A percentile compares a stretch with the other conserved stretches of the same genome.
Evolutionary conservation across 2,888 invertebrate species (phyloP).

Genomic region (Cloeon dipterum): DNA sequence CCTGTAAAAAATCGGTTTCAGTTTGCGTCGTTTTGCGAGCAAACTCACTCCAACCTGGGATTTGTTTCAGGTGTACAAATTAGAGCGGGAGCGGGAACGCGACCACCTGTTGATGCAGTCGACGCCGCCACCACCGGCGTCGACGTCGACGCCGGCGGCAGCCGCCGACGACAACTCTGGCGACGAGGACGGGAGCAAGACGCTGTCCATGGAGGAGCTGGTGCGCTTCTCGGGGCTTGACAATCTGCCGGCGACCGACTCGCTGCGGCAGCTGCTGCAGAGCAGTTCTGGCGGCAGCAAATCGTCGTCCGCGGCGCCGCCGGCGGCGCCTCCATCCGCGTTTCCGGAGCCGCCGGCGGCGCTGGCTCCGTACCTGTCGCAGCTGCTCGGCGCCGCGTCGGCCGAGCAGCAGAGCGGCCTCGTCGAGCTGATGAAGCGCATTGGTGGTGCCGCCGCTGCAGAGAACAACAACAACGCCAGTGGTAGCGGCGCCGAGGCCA

Average conservation of each 20-base stretch:
- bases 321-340: constrained; percentile 7
- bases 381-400: constrained; percentile 22
- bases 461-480: neutral
- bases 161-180: constrained; percentile 32
- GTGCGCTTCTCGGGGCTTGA: constrained; percentile 26
- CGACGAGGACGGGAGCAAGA: constrained; percentile 24
- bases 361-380: constrained; percentile 28
- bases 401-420: constrained; percentile 13
- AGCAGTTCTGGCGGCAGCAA: constrained; percentile 15
- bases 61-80: constrained; percentile 53
- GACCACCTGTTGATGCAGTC: constrained; percentile 25
- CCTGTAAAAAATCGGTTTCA: no score
- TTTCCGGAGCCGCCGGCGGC: constrained; percentile 21
- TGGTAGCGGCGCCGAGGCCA: constrained; percentile 9
- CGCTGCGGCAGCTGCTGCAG: constrained; percentile 25
- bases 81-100: constrained; percentile 44
- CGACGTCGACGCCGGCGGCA: neutral
- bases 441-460: neutral
- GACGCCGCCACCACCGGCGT: neutral
- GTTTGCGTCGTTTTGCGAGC: no score
- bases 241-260: constrained; percentile 21
- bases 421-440: neutral
- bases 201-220: constrained; percentile 27
- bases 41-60: no score
- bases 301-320: constrained; percentile 7